Conservation (phyloP, 1,140 invertebrate genomes). For the Tetramorium alpestre region DNA sequence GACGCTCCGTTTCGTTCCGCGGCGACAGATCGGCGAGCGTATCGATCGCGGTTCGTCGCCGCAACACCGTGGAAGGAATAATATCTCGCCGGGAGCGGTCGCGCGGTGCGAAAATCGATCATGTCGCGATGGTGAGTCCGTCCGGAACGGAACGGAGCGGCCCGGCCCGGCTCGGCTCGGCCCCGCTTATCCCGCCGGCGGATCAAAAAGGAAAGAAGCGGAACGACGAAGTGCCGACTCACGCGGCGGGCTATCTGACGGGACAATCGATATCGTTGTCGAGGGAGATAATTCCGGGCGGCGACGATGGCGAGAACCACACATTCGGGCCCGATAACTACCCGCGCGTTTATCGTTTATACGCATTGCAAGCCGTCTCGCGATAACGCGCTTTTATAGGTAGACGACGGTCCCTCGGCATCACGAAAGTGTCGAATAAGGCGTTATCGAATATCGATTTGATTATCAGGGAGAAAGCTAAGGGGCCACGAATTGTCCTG, state of each 20-base stretch:
- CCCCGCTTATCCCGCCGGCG: conserved; percentile 59
- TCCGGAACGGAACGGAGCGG: conserved; percentile 39
- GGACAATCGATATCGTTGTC: conserved; percentile 74
- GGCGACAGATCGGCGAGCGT: conserved; percentile 59
- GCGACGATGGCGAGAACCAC: conserved; percentile 52
- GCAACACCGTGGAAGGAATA: conserved; percentile 53
- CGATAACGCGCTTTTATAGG: conserved; percentile 63
- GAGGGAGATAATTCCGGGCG: conserved; percentile 73
- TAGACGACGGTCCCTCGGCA: neutral
- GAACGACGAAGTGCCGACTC: conserved; percentile 73
- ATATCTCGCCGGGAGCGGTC: conserved; percentile 53
- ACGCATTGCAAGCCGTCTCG: conserved; percentile 51
- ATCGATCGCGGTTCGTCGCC: conserved; percentile 57
- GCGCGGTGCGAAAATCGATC: conserved; percentile 56
- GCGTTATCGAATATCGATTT: conserved; percentile 43
- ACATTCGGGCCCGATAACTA: conserved; percentile 68
- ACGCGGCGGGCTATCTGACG: conserved; percentile 68
- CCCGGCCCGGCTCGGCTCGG: conserved; percentile 44
- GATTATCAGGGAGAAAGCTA: neutral
- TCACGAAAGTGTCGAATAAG: conserved; percentile 1
- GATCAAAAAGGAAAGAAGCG: conserved; percentile 71
- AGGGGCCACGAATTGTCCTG: neutral
- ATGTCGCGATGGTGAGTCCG: conserved; percentile 56
- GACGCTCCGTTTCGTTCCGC: conserved; percentile 13
- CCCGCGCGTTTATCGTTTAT: conserved; percentile 66